These are phyloP conservation scores for Schmidtea mediterranea DNA, from an alignment of 1,140 invertebrate genomes.

Conservation along the genomic window DNA sequence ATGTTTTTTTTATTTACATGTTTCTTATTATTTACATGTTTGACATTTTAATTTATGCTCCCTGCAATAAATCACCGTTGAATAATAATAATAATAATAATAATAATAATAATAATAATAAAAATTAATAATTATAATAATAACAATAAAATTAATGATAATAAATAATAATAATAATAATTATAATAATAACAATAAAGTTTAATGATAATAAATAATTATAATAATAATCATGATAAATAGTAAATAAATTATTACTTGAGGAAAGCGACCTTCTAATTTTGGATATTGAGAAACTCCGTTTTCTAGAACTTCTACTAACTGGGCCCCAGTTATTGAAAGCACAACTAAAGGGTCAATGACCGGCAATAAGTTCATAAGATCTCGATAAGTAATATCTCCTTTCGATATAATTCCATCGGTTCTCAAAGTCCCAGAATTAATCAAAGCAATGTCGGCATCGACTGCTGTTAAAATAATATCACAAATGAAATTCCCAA, in stretches of 20 bases:
- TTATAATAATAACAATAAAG: too few relatives aligned
- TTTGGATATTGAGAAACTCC: slow-evolving; percentile 45
- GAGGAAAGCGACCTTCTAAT: slow-evolving; percentile 49
- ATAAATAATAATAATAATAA: too few relatives aligned
- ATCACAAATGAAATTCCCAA: slow-evolving; percentile 59
- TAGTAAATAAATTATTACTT: slow-evolving; percentile 19
- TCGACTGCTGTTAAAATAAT: slow-evolving; percentile 51
- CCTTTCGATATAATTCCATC: slow-evolving; percentile 44
- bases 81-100: too few relatives aligned
- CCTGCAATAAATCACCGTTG: too few relatives aligned
- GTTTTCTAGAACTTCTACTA: slow-evolving; percentile 51
- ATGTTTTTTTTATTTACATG: too few relatives aligned
- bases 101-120: too few relatives aligned
- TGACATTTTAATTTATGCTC: too few relatives aligned
- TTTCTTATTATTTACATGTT: too few relatives aligned
- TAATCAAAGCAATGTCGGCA: slow-evolving; percentile 52
- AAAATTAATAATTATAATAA: too few relatives aligned
- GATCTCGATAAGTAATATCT: slow-evolving; percentile 49
- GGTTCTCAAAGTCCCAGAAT: slow-evolving; percentile 56
- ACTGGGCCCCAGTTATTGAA: slow-evolving; percentile 29
- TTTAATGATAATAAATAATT: too few relatives aligned
- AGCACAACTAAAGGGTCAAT: slow-evolving; percentile 51
- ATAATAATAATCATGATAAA: too few relatives aligned
- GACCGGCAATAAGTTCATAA: slow-evolving; percentile 53
- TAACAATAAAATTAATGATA: too few relatives aligned